phyloP scores from a whole-genome alignment of 2,888 invertebrate genomes.

The Teinopalpus imperialis region DNA sequence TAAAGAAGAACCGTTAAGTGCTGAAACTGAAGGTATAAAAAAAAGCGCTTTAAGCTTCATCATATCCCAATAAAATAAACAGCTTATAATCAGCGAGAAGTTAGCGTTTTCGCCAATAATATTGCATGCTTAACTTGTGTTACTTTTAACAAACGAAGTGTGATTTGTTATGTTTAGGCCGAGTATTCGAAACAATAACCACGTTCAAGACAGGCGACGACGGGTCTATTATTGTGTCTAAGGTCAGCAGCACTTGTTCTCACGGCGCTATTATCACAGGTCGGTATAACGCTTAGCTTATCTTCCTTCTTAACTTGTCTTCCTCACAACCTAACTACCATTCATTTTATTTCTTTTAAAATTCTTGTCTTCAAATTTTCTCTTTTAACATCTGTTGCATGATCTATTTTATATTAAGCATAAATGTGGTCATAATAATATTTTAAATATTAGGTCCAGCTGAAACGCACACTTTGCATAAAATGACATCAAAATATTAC shows the following conservation, averaged over 20 bases:
- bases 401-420: slow-evolving; percentile 36
- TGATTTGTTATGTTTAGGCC: slow-evolving; percentile 80
- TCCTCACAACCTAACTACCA: slow-evolving; percentile 28
- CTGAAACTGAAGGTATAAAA: slow-evolving; percentile 76
- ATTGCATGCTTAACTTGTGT: slow-evolving; percentile 75
- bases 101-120: slow-evolving; percentile 55
- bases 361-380: background rate
- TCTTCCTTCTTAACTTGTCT: slow-evolving; percentile 41
- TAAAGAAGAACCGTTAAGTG: slow-evolving; percentile 71
- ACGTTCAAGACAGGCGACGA: slow-evolving; percentile 76
- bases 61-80: slow-evolving; percentile 49
- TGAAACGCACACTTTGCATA: slow-evolving; percentile 85
- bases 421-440: slow-evolving; percentile 63
- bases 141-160: slow-evolving; percentile 72
- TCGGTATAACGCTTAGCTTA: slow-evolving; percentile 75
- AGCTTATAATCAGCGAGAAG: slow-evolving; percentile 65
- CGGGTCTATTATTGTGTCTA: slow-evolving; percentile 75
- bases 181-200: slow-evolving; percentile 79
- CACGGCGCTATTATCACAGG: slow-evolving; percentile 85
- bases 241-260: slow-evolving; percentile 83
- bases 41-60: slow-evolving; percentile 58
- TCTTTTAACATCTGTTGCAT: slow-evolving; percentile 31
- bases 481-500: slow-evolving; percentile 83
- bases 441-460: slow-evolving; percentile 84
- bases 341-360: slow-evolving; percentile 23